A percentile compares a stretch with the other conserved stretches of the same genome.
Conservation (phyloP, 2,113 vertebrate genomes). For the Gnathonemus echidnorhynchus region DNA sequence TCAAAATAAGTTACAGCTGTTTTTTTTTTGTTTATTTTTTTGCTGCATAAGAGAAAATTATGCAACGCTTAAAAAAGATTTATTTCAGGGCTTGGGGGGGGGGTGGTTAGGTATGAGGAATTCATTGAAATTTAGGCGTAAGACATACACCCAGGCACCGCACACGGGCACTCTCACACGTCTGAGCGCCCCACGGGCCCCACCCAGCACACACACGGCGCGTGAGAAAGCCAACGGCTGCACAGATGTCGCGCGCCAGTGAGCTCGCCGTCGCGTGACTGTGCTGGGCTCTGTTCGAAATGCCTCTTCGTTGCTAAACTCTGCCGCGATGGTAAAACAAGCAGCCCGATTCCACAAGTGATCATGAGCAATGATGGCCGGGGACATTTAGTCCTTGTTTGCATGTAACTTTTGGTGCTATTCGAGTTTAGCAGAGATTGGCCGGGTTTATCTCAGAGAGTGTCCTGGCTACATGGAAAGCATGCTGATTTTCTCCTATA, state of each 20-base stretch:
- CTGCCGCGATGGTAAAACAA: neutral
- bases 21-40: neutral
- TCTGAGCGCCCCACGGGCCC: neutral
- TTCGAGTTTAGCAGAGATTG: neutral
- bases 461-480: neutral
- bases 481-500: neutral
- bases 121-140: neutral
- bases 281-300: neutral
- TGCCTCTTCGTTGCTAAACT: neutral
- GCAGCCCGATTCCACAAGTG: neutral
- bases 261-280: neutral
- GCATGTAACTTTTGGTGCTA: neutral
- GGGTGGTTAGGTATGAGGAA: neutral
- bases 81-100: neutral
- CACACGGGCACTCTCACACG: neutral
- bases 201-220: neutral
- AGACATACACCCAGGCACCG: neutral
- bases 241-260: neutral
- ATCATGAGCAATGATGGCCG: neutral
- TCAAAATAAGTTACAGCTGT: neutral
- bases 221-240: neutral
- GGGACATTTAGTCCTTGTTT: neutral
- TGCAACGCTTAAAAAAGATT: neutral
- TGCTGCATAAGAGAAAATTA: neutral
- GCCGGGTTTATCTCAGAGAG: neutral